A percentile compares a stretch with the other conserved stretches of the same genome.
These are phyloP conservation scores for Xyrichtys novacula DNA, from an alignment of 2,797 vertebrate species.

Conservation along the genomic window DNA sequence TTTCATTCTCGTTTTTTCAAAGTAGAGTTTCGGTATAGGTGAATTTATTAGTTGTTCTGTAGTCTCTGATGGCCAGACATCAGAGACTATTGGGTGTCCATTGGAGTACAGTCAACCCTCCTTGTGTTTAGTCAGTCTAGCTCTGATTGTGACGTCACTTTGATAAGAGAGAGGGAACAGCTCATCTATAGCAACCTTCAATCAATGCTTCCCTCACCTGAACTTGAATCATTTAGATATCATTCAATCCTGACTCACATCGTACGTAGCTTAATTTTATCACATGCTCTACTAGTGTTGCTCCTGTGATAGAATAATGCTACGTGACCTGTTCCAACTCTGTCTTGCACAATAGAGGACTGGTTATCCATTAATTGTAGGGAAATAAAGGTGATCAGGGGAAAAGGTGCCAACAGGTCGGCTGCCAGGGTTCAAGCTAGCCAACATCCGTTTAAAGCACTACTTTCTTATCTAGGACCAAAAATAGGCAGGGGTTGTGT, in stretches of 20 bases:
- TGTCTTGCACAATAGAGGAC: conserved; percentile 12
- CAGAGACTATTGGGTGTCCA: background rate
- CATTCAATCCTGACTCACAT: conserved; percentile 50
- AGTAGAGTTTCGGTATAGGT: background rate
- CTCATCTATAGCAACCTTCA: conserved; percentile 30
- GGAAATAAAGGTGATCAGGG: conserved; percentile 24
- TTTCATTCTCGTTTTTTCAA: background rate
- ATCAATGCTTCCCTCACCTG: conserved; percentile 32
- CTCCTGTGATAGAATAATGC: conserved; percentile 1
- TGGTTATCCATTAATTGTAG: background rate
- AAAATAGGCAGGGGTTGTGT: conserved; percentile 11
- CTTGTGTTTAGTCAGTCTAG: background rate
- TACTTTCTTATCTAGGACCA: conserved; percentile 29
- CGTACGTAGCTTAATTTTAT: conserved; percentile 29
- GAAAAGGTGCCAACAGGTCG: conserved; percentile 12
- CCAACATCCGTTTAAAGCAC: conserved; percentile 1
- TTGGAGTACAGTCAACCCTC: background rate
- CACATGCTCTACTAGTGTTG: conserved; percentile 12
- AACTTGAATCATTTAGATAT: conserved; percentile 32
- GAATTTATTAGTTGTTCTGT: background rate
- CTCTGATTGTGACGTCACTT: conserved; percentile 29
- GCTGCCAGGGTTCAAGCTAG: background rate
- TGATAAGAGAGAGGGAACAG: conserved; percentile 35
- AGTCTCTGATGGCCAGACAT: background rate
- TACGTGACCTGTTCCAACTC: background rate